Conservation (phyloP, 2,797 vertebrate genomes). For the Sebastes vulpes region DNA sequence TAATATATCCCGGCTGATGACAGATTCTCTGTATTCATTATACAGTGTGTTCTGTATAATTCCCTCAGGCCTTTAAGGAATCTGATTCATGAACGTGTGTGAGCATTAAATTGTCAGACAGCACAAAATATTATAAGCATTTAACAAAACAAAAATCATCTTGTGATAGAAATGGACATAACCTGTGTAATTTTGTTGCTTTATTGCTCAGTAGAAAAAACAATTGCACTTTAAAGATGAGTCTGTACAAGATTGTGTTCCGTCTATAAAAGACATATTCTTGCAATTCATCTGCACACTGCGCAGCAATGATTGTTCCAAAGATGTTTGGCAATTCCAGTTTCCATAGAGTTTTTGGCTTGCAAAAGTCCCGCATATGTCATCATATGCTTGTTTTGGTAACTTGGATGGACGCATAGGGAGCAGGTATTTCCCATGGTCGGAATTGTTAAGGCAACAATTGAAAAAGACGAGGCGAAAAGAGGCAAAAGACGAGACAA, state of each 20-base stretch:
- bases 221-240: slow-evolving; percentile 2
- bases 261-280: background rate
- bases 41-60: background rate
- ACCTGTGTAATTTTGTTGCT: background rate
- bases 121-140: background rate
- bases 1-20: background rate
- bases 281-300: background rate
- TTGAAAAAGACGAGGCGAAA: background rate
- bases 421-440: background rate
- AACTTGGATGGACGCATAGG: background rate
- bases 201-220: slow-evolving; percentile 48
- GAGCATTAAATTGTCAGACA: background rate
- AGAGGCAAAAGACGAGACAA: background rate
- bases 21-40: background rate
- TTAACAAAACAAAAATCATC: background rate
- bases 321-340: background rate
- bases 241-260: background rate
- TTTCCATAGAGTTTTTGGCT: background rate
- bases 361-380: background rate
- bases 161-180: background rate
- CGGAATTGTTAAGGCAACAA: slow-evolving; percentile 38
- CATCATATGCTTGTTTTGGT: background rate
- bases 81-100: background rate
- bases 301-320: background rate
- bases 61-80: background rate